Evolutionary conservation across 2,113 vertebrate species (phyloP).

Genomic region (Craseonycteris thonglongyai): DNA sequence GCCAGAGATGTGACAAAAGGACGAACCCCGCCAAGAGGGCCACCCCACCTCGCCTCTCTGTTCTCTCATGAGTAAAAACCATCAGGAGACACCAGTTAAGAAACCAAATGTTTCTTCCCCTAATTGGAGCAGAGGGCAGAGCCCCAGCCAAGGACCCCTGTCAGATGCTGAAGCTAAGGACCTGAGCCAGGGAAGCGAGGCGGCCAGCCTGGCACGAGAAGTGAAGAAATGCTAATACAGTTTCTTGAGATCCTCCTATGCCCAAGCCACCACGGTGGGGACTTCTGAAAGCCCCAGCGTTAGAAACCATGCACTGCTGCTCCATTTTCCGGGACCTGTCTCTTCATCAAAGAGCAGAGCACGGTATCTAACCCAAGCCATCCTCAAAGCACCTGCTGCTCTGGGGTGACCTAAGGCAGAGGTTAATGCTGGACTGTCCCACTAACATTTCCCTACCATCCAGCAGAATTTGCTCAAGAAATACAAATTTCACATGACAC

Average conservation of each 20-base stretch:
- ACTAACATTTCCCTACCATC: background rate
- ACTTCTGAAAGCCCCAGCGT: background rate
- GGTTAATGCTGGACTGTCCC: background rate
- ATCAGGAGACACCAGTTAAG: background rate
- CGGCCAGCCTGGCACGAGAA: background rate
- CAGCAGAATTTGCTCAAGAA: background rate
- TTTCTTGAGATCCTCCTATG: background rate
- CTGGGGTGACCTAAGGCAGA: background rate
- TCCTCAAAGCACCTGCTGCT: background rate
- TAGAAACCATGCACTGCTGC: background rate
- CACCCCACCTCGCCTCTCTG: background rate
- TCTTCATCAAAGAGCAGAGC: background rate
- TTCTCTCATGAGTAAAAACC: background rate
- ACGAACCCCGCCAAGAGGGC: background rate
- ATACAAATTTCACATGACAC: background rate
- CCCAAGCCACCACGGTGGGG: background rate
- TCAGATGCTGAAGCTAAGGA: background rate
- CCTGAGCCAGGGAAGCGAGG: too few species aligned
- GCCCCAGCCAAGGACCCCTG: background rate
- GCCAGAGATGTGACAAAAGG: background rate
- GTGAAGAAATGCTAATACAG: background rate
- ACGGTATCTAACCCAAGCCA: background rate
- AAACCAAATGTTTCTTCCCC: background rate
- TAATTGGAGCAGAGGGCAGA: background rate
- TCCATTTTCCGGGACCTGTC: background rate